These are phyloP conservation scores for Lepidostoma basale DNA, from an alignment of 1,140 invertebrate genomes.

Conservation along the genomic window DNA sequence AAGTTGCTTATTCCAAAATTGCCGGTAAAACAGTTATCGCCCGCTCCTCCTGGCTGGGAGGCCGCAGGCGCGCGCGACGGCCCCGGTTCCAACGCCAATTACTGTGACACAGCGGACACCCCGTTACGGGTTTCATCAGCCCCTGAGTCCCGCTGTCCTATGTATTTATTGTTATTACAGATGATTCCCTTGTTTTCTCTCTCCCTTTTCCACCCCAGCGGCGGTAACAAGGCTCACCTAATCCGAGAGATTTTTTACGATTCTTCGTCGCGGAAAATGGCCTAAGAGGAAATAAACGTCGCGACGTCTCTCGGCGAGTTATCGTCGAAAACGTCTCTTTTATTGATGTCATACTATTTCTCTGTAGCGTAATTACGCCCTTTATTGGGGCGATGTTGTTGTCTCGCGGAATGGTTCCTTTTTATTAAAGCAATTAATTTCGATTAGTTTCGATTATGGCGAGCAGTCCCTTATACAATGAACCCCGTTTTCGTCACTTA, in stretches of 20 bases:
- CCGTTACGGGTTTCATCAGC: slow-evolving; percentile 12
- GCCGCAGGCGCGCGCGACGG: too few relatives aligned
- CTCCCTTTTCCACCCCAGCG: not conserved
- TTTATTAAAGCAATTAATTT: slow-evolving; percentile 13
- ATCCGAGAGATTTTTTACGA: slow-evolving; percentile 30
- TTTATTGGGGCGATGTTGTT: not conserved
- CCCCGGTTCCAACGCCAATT: not conserved
- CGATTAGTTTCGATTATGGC: slow-evolving; percentile 3
- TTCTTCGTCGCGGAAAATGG: slow-evolving; percentile 23
- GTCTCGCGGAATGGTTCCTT: not conserved
- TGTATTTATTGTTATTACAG: slow-evolving; percentile 26
- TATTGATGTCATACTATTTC: slow-evolving; percentile 14
- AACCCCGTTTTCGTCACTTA: too few relatives aligned
- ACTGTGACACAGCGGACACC: not conserved
- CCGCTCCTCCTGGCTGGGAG: too few relatives aligned
- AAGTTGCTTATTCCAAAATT: too few relatives aligned
- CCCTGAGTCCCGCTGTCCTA: not conserved
- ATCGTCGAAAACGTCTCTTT: slow-evolving; percentile 11
- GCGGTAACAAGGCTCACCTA: slow-evolving; percentile 14
- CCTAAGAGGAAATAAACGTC: slow-evolving; percentile 6
- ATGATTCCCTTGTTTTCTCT: slow-evolving; percentile 1
- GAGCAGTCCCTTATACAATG: too few relatives aligned
- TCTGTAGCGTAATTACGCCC: slow-evolving; percentile 1
- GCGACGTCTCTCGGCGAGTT: slow-evolving; percentile 1
- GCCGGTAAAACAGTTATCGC: too few relatives aligned